Evolutionary conservation across 2,113 vertebrate species (phyloP), one percentile per base, ranked within the genome.

Genomic region (Garra rufa): DNA sequence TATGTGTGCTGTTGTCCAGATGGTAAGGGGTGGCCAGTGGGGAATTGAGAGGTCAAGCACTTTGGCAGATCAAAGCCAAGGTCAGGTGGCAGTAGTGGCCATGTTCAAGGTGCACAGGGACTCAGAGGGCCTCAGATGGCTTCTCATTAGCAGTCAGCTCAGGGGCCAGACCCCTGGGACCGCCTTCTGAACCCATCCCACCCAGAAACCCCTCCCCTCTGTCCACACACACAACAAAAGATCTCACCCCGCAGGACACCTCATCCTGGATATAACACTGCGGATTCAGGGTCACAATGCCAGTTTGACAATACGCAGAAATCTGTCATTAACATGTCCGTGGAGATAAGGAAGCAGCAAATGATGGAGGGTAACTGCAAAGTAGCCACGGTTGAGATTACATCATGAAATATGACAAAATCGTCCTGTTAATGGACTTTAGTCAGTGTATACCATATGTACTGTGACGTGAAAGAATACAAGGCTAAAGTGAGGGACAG

Each of bases 61-160:
- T 92, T 93, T 92, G 90, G 89, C 90, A 91, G 94, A 95, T 94
- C 94, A 94, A 94, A 95, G 95, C 93, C 94, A 95, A 95, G 93
- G 94, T 95, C 93, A 94, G 94, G 92, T 73, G 86, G 91, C 92
- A 92, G 91, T 91, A 87, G 91, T 93, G 93, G 91, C 94, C 93
- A 94, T 90, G 93, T 93, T 95, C 94, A 95, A 95, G 94, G 93
- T 94, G 94, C 93, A 93, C 88, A 82, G 88, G 69, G 85, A 76
- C 46, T 67, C 24, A 8, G 26, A 77, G 73, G 80, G 90, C 89
- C 93, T 94, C 93, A 94, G 92, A 94, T 94, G 94, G 93, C 92
- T 92, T 90, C 91, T 92, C 91, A 95, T 94, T 92, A 94, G 90
- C 91, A 93, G 91, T 91, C 92, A 88, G 90, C 90, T 92, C 83